Conservation (phyloP, 1,140 invertebrate species). For the Orchesella cincta region DNA sequence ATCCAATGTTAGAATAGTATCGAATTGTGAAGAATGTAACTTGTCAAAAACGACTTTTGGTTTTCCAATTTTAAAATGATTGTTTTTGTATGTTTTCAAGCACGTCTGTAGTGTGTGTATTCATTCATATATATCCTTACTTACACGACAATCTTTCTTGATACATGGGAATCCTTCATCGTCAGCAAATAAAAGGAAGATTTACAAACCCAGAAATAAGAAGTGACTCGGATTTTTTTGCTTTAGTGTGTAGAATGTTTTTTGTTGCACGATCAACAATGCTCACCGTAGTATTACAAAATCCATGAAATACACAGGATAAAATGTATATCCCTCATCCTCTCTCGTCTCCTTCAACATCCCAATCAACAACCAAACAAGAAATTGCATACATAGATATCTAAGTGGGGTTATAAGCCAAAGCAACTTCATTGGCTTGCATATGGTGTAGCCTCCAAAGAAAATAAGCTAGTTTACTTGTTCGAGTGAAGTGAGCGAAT, state of each 20-base stretch:
- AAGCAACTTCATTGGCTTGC: constrained; percentile 4
- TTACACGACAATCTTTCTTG: neutral
- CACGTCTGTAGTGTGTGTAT: neutral
- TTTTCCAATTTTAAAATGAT: too few species aligned
- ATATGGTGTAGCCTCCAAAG: neutral
- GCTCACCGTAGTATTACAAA: neutral
- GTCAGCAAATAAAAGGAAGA: constrained; percentile 3
- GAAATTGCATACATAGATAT: too few species aligned
- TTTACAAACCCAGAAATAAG: neutral
- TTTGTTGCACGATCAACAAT: neutral
- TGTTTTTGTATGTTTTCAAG: too few species aligned
- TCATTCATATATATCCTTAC: neutral
- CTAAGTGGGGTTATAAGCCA: too few species aligned
- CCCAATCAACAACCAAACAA: constrained; percentile 3
- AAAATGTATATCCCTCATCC: neutral
- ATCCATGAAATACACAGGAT: neutral
- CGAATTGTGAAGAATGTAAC: too few species aligned
- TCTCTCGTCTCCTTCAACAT: neutral
- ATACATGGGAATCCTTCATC: too few species aligned
- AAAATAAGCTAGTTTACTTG: neutral
- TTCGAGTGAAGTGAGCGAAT: neutral
- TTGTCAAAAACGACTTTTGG: too few species aligned
- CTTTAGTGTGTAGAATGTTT: neutral
- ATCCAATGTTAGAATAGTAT: too few species aligned
- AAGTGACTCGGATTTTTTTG: neutral